Base-by-base conservation (phyloP, 2,797 vertebrate species). In the Syngnathus rostellatus region DNA sequence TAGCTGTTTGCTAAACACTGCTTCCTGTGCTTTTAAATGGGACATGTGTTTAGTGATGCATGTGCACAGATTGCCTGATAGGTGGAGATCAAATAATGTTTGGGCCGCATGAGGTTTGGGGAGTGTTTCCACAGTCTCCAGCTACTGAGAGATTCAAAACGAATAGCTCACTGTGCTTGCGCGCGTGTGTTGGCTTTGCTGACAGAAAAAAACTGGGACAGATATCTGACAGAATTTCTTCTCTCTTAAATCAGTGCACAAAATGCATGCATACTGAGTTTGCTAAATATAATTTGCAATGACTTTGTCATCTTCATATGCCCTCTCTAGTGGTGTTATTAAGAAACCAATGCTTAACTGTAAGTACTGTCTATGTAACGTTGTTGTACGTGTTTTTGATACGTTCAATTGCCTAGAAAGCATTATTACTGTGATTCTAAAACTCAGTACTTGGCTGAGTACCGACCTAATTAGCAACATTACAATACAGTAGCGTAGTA, bases 61-160 rank as follows among this genome's bases (percentile, higher is more conserved):
- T 45, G 60, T 62, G 41, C 60, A 62, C 41, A 62, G 40, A 62
- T 45, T 62, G 60, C n/a, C 21, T 62, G 60, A 62, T 62, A 65
- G 63, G 57, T 65, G 38, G 46, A 64, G 46, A 60, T 58, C 63
- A 64, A 39, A 59, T 39, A 39, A 37, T 39, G 45, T 68, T 61
- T 61, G 59, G n/a, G 59, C 39, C 39, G n/a, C 39, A 61, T 61
- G 59, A 61, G 60, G 40, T n/a, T 60, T 41, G 59, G 39, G 6
- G 19, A 40, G 59, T 11, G 39, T 41, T 61, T 61, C 19, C 39
- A 61, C 59, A 41, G 31, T 45, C 41, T 62, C 12, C 41, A 62
- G 60, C 60, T 62, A 62, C 60, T 45, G 60, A 62, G 40, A 23
- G 14, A 41, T 23, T 41, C 21, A 8, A 45, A 43, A 62, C 23